Conservation (phyloP, 2,113 vertebrate species). For the Grammomys dolichurus region DNA sequence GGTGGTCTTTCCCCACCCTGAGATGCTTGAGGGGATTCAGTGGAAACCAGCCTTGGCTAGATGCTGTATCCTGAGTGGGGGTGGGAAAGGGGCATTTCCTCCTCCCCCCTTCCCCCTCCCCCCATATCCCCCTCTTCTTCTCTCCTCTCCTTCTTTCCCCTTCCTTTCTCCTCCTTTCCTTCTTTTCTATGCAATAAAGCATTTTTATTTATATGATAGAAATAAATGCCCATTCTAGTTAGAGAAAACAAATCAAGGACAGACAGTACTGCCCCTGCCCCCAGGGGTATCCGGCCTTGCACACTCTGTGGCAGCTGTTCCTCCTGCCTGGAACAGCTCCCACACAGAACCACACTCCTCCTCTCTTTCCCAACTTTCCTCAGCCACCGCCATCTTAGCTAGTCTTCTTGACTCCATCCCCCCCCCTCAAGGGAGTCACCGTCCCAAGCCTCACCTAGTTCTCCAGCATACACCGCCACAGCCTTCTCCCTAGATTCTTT, state of each 20-base stretch:
- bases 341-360: too few relatives aligned
- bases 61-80: accelerated
- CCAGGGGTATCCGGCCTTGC: neutral
- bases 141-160: neutral
- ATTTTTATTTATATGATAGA: neutral
- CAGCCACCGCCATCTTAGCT: neutral
- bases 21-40: neutral
- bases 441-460: neutral
- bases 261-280: neutral
- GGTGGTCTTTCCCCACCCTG: accelerated
- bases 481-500: neutral
- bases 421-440: neutral
- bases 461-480: accelerated
- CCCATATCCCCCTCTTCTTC: neutral
- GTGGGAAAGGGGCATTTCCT: neutral
- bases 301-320: too few relatives aligned
- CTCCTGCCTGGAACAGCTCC: neutral
- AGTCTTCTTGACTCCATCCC: neutral
- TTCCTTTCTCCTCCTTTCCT: too few relatives aligned
- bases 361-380: neutral
- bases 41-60: accelerated
- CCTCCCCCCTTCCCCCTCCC: neutral
- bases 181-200: neutral
- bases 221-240: neutral
- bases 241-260: neutral